phyloP scores from a whole-genome alignment of 2,797 vertebrate species.

The Lacerta bilineata region DNA sequence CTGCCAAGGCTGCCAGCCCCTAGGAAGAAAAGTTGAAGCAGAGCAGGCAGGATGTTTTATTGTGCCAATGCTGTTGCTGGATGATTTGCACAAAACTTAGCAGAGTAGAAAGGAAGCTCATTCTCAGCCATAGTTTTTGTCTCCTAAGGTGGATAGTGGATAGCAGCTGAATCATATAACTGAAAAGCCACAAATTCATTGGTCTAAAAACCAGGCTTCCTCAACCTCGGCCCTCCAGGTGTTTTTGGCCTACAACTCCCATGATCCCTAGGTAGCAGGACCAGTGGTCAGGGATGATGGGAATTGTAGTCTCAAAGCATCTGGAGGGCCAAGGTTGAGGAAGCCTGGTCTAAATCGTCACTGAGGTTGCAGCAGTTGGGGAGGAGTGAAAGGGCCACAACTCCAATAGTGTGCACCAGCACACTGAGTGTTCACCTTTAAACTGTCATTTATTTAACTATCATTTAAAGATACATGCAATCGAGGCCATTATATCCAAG shows the following conservation, averaged over 20 bases:
- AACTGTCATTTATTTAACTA: too few species aligned
- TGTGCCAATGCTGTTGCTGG: neutral
- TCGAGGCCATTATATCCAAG: neutral
- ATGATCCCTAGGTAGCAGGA: too few species aligned
- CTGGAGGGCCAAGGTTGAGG: too few species aligned
- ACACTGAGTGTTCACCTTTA: too few species aligned
- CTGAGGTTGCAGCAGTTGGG: neutral
- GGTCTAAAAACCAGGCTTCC: too few species aligned
- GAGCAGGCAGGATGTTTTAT: neutral
- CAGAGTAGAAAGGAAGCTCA: neutral
- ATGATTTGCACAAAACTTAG: neutral
- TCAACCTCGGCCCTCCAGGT: too few species aligned
- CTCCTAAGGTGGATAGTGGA: neutral
- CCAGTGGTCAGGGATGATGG: too few species aligned
- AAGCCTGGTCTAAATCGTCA: neutral
- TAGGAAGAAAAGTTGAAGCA: neutral
- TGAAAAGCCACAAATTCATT: neutral
- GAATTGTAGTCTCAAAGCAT: too few species aligned
- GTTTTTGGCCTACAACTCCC: too few species aligned
- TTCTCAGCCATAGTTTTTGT: neutral
- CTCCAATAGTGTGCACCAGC: too few species aligned
- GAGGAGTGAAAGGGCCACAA: too few species aligned
- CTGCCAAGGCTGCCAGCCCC: neutral
- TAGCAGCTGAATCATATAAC: neutral
- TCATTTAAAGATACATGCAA: too few species aligned